A percentile compares a stretch with the other conserved stretches of the same genome.
These are phyloP conservation scores for Hyla sarda DNA, from an alignment of 2,113 vertebrate genomes.

Conservation along the genomic window DNA sequence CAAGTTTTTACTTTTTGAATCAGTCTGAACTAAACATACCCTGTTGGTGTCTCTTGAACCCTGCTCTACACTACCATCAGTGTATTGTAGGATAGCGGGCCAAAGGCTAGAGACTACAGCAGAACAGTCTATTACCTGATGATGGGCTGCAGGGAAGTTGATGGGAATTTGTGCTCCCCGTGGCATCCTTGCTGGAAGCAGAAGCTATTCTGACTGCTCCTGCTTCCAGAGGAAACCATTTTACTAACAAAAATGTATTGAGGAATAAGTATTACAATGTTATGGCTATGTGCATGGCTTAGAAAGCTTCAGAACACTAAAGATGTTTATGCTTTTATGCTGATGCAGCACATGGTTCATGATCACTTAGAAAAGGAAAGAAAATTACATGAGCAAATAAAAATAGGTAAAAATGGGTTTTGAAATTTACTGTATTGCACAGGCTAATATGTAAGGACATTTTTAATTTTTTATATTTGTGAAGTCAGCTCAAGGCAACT, in stretches of 20 bases:
- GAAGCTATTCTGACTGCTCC: no score
- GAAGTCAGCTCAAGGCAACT: conserved; percentile 21
- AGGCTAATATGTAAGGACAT: background rate
- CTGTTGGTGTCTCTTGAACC: no score
- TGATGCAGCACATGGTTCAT: background rate
- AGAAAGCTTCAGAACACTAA: background rate
- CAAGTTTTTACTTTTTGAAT: no score
- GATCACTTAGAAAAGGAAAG: background rate
- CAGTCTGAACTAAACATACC: no score
- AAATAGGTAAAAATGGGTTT: background rate
- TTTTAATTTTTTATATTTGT: background rate
- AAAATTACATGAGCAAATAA: background rate
- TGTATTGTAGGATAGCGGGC: no score
- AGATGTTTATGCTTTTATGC: background rate
- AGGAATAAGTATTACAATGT: background rate
- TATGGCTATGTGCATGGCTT: background rate
- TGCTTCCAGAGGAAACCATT: background rate
- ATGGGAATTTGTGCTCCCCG: background rate
- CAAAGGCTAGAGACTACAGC: background rate
- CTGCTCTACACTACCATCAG: no score
- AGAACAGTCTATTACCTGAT: background rate
- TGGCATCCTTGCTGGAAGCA: no score
- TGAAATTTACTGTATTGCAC: background rate
- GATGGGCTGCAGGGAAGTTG: background rate
- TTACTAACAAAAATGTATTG: background rate